Base-by-base conservation (phyloP, 2,888 invertebrate species). In the Ditula angustiorana region DNA sequence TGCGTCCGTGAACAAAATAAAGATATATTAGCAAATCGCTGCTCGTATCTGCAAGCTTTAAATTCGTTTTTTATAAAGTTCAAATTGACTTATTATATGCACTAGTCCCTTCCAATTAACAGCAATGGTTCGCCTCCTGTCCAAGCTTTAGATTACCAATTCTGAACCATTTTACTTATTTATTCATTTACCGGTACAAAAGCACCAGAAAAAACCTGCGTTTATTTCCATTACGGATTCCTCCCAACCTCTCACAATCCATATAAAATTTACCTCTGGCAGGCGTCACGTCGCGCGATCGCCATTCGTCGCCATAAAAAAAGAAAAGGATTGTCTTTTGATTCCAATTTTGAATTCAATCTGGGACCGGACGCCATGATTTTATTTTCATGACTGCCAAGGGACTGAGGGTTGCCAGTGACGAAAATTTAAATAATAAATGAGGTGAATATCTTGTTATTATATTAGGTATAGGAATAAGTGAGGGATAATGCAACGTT, bases 281-380 rank as follows among this genome's bases (percentile, higher is more conserved):
- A 74, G 71, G 77, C 76, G 79, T 78, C 78, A 78, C 73, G 70
- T 71, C 71, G 71, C 76, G 68, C 82, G 78, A 82, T 85, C 77
- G 87, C 83, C 82, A 82, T 87, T 85, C 79, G 83, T 82, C 78
- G 82, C 82, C 81, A 87, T 87, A 89, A 90, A 91, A 85, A 86
- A 81, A 80, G 73, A 79, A 83, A 88, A 86, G 88, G 87, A 88
- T 90, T 90, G 89, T 86, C 88, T 87, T 87, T 83, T 89, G 91
- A 90, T 90, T 86, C 88, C 90, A 89, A 90, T 90, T 91, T 88
- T 86, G 88, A 86, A 90, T 89, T 90, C 91, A 90, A 92, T 92
- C 85, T 88, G 80, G 86, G 87, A 87, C 83, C 81, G 82, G 75
- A 80, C 76, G 83, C 86, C 90, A 92, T 92, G 92, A 92, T 92